Percentiles rank a stretch among this genome's conserved stretches.
phyloP scores from a whole-genome alignment of 2,888 invertebrate genomes.

The Agrochola lota region DNA sequence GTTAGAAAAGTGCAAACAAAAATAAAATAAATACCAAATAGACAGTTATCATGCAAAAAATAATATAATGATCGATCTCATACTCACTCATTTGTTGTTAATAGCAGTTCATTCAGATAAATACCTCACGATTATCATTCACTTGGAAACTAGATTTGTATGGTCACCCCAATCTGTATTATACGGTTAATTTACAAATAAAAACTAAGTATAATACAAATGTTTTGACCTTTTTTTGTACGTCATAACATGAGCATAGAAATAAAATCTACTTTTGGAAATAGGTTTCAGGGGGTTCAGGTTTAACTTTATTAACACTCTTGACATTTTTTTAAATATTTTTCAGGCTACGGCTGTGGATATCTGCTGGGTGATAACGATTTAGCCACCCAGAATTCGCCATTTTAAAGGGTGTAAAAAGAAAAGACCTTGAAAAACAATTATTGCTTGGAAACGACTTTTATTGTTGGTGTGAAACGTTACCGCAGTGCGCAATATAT shows the following conservation, averaged over 20 bases:
- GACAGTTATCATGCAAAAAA: slow-evolving; percentile 51
- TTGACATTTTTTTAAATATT: not conserved
- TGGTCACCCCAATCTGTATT: slow-evolving; percentile 33
- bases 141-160: slow-evolving; percentile 42
- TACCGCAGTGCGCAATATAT: too few species aligned
- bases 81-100: slow-evolving; percentile 68
- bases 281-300: not conserved
- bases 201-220: slow-evolving; percentile 37
- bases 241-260: slow-evolving; percentile 38
- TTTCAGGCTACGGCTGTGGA: not conserved
- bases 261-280: slow-evolving; percentile 16
- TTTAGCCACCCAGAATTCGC: not conserved
- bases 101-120: slow-evolving; percentile 59
- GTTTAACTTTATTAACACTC: not conserved
- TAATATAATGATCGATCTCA: slow-evolving; percentile 27
- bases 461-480: not conserved
- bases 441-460: not conserved
- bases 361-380: not conserved
- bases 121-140: slow-evolving; percentile 49
- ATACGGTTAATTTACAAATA: slow-evolving; percentile 21
- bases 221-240: slow-evolving; percentile 26
- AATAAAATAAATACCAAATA: slow-evolving; percentile 32
- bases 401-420: not conserved
- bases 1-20: slow-evolving; percentile 70
- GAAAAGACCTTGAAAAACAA: not conserved